Evolutionary conservation across 2,113 vertebrate species (phyloP), one percentile per base, ranked within the genome.

Genomic region (Anas platyrhynchos): DNA sequence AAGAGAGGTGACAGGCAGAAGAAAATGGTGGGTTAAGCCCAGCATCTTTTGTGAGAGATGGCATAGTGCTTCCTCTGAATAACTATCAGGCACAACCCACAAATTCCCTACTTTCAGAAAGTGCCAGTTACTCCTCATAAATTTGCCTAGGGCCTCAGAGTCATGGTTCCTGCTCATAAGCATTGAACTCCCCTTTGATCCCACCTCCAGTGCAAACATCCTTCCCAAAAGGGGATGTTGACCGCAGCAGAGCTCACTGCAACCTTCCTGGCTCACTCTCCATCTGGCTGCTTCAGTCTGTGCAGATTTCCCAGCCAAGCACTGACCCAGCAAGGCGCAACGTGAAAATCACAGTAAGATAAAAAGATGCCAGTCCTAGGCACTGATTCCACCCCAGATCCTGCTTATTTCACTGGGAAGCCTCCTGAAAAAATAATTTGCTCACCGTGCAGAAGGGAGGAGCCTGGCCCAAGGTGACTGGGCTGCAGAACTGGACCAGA

Each of bases 401-500:
- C 68, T 58, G n/a, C n/a, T 79, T 9, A 14, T 59, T 77, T 55
- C 63, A 14, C 38, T 29, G 66, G 76, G 88, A 81, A 95, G 15
- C 55, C 43, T 80, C 80, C 36, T 54, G 43, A 56, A 77, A 68
- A 82, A 66, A 3, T 7, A 67, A 67, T 29, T 88, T 72, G 22
- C 44, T 41, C 59, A 22, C 23, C 44, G 9, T 2, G 10, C 48
- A 88, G 54, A 26, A 69, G 21, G 56, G 80, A 93, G 71, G 66
- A 93, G 80, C 58, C 90, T 73, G 77, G 90, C 55, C 83, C 88
- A 92, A 95, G 92, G 83, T 84, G 90, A 87, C 77, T 76, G 88
- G 76, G 88, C 90, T 92, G 88, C 90, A 91, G 94, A 46, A 34
- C 91, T 96, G 92, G 94, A 84, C 7, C 86, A 69, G n/a, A 94